phyloP scores from a whole-genome alignment of 2,797 vertebrate species.

The Falco peregrinus region DNA sequence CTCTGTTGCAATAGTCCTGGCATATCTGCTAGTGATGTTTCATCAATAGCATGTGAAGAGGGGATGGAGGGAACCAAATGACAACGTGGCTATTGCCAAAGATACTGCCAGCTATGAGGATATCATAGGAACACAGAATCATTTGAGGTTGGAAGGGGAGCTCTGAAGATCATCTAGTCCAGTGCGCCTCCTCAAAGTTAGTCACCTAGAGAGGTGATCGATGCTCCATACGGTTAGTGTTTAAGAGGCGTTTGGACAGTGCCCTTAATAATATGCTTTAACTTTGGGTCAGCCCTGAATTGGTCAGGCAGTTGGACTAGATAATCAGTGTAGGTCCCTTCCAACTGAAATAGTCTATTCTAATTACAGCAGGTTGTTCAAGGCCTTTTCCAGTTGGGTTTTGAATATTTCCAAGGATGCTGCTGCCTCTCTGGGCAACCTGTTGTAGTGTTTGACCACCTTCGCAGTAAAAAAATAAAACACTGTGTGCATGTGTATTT shows the following conservation, averaged over 20 bases:
- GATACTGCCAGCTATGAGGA: neutral
- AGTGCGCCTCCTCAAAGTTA: neutral
- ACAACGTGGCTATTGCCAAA: neutral
- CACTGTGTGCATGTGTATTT: neutral
- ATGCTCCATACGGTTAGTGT: fast-evolving
- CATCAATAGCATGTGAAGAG: neutral
- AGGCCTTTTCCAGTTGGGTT: neutral
- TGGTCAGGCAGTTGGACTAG: neutral
- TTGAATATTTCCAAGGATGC: neutral
- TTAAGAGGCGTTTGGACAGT: neutral
- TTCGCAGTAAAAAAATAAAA: neutral
- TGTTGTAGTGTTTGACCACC: neutral
- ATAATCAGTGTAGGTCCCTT: neutral
- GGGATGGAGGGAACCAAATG: neutral
- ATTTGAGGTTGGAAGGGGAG: neutral
- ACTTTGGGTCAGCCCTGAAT: neutral
- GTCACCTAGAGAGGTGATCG: neutral
- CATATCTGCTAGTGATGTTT: neutral
- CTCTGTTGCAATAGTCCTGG: neutral
- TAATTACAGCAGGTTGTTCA: neutral
- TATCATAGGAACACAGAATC: neutral
- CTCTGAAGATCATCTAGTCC: neutral
- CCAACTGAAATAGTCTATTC: neutral
- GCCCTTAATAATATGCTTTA: neutral
- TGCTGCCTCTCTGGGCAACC: neutral